These are phyloP conservation scores for Dromiciops gliroides DNA, from an alignment of 2,113 vertebrate species.

Conservation along the genomic window DNA sequence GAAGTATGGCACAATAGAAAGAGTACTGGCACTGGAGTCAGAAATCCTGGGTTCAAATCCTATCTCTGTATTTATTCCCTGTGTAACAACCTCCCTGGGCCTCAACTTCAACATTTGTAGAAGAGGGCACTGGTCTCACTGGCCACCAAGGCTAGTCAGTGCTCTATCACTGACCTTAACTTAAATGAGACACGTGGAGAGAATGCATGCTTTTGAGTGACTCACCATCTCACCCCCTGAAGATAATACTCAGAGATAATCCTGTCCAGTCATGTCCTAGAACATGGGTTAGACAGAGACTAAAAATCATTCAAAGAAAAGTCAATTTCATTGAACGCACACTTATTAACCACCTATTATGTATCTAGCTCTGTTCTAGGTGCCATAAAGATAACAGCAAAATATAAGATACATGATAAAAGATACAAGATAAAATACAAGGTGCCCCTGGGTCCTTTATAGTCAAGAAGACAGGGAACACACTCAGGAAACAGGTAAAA, in stretches of 20 bases:
- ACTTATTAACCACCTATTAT: not conserved
- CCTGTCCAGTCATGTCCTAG: not conserved
- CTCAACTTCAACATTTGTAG: not conserved
- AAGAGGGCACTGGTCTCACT: not conserved
- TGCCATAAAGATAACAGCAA: not conserved
- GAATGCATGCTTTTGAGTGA: not conserved
- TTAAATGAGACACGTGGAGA: not conserved
- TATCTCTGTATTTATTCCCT: not conserved
- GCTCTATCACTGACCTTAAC: not conserved
- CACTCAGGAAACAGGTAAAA: not conserved
- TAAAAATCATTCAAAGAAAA: constrained; percentile 42
- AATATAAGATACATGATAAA: not conserved
- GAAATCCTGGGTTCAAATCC: not conserved
- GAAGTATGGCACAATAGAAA: too few species aligned
- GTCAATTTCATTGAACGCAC: not conserved
- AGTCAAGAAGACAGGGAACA: not conserved
- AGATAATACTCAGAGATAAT: constrained; percentile 12
- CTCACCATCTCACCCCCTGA: constrained; percentile 13
- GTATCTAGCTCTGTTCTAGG: not conserved
- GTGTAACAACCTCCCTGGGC: not conserved
- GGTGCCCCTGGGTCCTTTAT: not conserved
- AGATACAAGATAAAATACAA: not conserved
- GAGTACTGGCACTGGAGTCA: not conserved
- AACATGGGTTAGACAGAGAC: not conserved
- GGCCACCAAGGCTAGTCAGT: not conserved